phyloP scores from a whole-genome alignment of 2,113 vertebrate species.

The Salminus brasiliensis region DNA sequence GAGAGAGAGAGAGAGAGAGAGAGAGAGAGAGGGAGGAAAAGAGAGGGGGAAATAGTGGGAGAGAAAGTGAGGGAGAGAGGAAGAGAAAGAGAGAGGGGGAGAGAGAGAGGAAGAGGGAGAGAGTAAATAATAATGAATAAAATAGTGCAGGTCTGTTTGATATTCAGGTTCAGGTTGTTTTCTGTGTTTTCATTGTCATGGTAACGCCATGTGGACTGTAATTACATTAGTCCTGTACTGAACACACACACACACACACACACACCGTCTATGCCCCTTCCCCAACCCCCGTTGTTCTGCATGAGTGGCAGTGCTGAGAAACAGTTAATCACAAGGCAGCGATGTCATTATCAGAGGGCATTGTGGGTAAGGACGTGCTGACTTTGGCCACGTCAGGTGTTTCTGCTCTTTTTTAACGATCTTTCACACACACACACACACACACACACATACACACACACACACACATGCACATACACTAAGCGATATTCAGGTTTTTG shows the following conservation, averaged over 20 bases:
- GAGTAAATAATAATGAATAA: too few relatives aligned
- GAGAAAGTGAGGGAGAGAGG: too few relatives aligned
- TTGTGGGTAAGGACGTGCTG: constrained; percentile 49
- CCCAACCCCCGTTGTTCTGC: constrained; percentile 7
- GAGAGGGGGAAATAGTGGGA: too few relatives aligned
- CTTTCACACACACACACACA: constrained; percentile 3
- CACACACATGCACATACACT: constrained; percentile 10
- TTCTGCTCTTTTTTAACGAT: constrained; percentile 34
- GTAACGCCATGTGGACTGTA: constrained; percentile 33
- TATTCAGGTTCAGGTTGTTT: neutral
- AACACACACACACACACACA: constrained; percentile 25
- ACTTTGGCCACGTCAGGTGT: constrained; percentile 54
- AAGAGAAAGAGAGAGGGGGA: too few relatives aligned
- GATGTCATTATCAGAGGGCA: constrained; percentile 40
- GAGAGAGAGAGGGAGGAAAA: too few relatives aligned
- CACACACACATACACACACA: constrained; percentile 27
- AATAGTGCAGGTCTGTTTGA: too few relatives aligned
- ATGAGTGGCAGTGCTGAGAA: constrained; percentile 41
- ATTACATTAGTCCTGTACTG: constrained; percentile 47
- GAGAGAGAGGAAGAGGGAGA: too few relatives aligned
- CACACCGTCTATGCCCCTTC: constrained; percentile 22
- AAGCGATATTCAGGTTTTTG: neutral
- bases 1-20: too few relatives aligned
- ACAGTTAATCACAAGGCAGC: constrained; percentile 48
- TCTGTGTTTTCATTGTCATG: constrained; percentile 37